These are phyloP conservation scores for Enteromius anoplus DNA, from an alignment of 2,797 vertebrate species.

Conservation along the genomic window DNA sequence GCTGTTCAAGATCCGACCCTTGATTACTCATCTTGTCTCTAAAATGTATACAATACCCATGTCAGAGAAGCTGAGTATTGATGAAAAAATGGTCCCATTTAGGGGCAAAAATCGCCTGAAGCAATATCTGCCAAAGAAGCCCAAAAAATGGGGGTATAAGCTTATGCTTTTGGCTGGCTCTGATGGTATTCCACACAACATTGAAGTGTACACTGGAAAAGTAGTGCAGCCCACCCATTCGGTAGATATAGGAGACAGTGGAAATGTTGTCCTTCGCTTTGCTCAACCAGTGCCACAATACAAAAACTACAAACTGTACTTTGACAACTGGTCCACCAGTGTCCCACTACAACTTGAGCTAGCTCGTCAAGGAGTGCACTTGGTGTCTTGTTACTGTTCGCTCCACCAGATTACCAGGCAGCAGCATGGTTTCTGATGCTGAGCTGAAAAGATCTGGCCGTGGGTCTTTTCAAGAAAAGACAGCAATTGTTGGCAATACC, in stretches of 20 bases:
- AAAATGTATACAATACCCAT: constrained; percentile 42
- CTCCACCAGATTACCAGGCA: constrained; percentile 40
- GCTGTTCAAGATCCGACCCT: neutral
- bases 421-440: constrained; percentile 36
- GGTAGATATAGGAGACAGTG: neutral
- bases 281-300: neutral
- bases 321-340: neutral
- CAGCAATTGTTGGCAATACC: constrained; percentile 14
- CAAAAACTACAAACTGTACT: neutral
- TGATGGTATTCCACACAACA: neutral
- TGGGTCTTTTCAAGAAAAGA: constrained; percentile 47
- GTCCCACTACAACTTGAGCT: neutral
- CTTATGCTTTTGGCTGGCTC: neutral
- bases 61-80: constrained; percentile 47
- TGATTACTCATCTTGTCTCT: constrained; percentile 41
- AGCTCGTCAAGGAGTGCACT: neutral
- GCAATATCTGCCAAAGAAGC: neutral
- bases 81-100: constrained; percentile 55
- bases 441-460: constrained; percentile 43
- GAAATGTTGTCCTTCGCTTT: neutral
- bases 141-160: neutral
- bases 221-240: neutral
- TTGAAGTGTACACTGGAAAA: neutral
- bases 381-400: constrained; percentile 18
- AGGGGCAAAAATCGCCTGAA: constrained; percentile 1